Base-by-base conservation (phyloP, 1,140 invertebrate species). In the Leptinotarsa texana region DNA sequence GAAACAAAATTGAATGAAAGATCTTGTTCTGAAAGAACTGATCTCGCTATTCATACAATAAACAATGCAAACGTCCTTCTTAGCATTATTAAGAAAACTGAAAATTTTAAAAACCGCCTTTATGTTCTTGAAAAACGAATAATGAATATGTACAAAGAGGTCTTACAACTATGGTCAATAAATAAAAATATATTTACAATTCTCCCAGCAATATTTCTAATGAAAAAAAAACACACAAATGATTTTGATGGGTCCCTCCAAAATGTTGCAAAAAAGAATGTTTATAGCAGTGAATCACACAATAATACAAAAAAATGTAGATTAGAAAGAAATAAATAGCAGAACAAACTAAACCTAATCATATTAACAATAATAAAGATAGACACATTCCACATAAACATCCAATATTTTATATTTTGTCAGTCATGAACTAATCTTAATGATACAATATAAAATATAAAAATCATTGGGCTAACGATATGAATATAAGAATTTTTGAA, bases 341-440 rank as follows among this genome's bases (percentile, higher is more conserved):
- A 8, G 1, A 57, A 15, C 51, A 18, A 57, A 57, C 51, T 57
- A 57, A 57, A 18, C 51, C 13, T 57, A 57, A 57, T 57, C 51
- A 15, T 57, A 57, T 18, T 8, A 57, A 57, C 51, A 57, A 57
- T 17, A 57, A 57, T 15, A 57, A 57, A 57, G 13, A 57, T 4
- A n/a, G n/a, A 57, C 15, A 18, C 51, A 18, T 17, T 57, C 51
- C 51, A 57, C 1, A 5, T 18, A 18, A 57, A 57, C 51, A 57
- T 57, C 15, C 15, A 57, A 57, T 18, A 15, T 57, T 57, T 57
- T 57, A 57, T 57, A 48, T 57, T 18, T 70, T 49, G 69, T 70
- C 69, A 70, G 69, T 70, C 69, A 48, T 42, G 69, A 70, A 70
- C 69, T 70, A 51, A 70, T 57, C 47, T 51, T 70, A 51, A 18